These are phyloP conservation scores for Capreolus pygargus DNA, from an alignment of 2,113 vertebrate genomes.

Conservation along the genomic window DNA sequence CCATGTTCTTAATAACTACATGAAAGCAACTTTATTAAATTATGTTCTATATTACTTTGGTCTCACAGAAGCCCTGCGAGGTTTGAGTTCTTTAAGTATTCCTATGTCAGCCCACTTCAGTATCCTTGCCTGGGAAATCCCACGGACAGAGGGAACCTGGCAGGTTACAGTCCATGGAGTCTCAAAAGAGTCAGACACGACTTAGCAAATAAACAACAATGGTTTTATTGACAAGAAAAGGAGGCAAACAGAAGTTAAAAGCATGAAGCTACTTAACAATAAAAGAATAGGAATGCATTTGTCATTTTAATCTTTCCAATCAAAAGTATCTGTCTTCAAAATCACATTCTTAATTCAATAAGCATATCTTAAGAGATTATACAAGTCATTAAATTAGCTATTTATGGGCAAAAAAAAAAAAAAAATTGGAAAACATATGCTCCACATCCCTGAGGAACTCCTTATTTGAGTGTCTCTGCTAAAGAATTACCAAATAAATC, in stretches of 20 bases:
- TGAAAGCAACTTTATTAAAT: not conserved
- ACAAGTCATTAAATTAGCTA: not conserved
- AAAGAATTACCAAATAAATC: not conserved
- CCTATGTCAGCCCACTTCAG: not conserved
- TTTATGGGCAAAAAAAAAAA: not conserved
- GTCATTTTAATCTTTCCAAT: not conserved
- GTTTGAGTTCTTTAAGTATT: not conserved
- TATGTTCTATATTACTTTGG: not conserved
- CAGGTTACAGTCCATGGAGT: not conserved
- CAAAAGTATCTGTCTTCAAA: not conserved
- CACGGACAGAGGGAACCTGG: not conserved
- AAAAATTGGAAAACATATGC: not conserved
- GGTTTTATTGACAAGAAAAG: not conserved
- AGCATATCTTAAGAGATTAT: not conserved
- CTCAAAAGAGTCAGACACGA: not conserved
- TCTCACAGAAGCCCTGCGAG: not conserved
- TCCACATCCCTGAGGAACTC: not conserved
- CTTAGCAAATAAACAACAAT: not conserved
- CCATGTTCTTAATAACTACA: not conserved
- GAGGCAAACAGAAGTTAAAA: not conserved
- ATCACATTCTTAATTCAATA: not conserved
- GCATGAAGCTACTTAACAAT: not conserved
- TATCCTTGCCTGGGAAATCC: not conserved
- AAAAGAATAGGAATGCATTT: not conserved
- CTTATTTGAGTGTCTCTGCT: not conserved